A percentile compares a stretch with the other conserved stretches of the same genome.
Evolutionary conservation across 2,113 vertebrate species (phyloP).

Genomic region (Empidonax alnorum): DNA sequence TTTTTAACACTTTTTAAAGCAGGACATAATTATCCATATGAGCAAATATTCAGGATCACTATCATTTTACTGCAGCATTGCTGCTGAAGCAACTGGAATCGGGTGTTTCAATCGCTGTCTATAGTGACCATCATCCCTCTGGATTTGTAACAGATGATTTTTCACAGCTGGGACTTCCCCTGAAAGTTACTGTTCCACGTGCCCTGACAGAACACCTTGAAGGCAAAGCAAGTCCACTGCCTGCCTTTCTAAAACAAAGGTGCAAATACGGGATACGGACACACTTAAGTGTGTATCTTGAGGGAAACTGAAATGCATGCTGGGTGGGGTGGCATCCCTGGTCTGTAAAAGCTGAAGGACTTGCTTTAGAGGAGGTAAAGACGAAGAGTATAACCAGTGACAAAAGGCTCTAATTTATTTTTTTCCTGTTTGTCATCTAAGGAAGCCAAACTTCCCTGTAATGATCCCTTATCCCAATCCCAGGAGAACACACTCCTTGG

Average conservation of each 20-base stretch:
- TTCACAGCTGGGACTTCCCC: not conserved
- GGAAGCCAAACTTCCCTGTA: not conserved
- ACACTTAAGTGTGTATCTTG: not conserved
- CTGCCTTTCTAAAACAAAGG: not conserved
- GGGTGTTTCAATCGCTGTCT: not conserved
- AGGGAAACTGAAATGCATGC: accelerated
- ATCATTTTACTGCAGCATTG: not conserved
- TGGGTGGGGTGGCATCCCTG: not conserved
- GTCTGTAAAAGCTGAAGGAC: not conserved
- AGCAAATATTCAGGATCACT: not conserved
- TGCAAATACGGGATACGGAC: accelerated
- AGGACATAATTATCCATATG: not conserved
- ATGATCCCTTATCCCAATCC: not conserved
- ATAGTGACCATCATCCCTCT: not conserved
- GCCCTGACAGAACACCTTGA: not conserved
- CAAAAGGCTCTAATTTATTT: not conserved
- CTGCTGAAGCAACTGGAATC: not conserved
- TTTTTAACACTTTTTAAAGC: not conserved
- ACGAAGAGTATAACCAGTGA: not conserved
- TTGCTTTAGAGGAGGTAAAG: not conserved
- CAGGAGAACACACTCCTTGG: not conserved
- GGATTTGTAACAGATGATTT: not conserved
- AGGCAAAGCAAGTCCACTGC: not conserved
- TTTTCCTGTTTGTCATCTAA: not conserved
- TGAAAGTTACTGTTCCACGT: not conserved